Base-by-base conservation (phyloP, 1,140 invertebrate species). In the Condylostylus longicornis region DNA sequence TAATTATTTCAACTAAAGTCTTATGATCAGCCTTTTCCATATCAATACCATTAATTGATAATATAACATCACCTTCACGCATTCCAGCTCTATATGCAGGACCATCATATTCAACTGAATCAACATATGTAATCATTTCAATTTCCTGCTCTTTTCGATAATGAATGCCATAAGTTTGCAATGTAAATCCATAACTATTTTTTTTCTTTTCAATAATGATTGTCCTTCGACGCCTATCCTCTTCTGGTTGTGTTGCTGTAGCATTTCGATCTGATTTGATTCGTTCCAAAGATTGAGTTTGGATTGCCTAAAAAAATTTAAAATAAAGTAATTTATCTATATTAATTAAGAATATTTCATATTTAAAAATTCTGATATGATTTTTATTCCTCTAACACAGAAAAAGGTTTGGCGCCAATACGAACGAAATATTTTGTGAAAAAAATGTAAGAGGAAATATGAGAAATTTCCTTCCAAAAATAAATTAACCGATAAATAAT, bases 111-210 rank as follows among this genome's bases (percentile, higher is more conserved):
- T 91, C 88, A n/a, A 95, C 85, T 51, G 88, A 90, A 57, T 95
- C 89, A 18, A 95, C 89, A 51, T 94, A 95, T 0, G 89, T 93
- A 17, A 94, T 88, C 66, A 94, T 85, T 59, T 93, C 88, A 37
- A 75, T 62, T 50, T 74, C 70, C 38, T 65, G 61, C 42, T 88
- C 87, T 56, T 81, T 77, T 53, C 90, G 90, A 61, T 94, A 91
- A 54, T 90, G 86, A 33, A 95, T 91, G 9, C 88, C 88, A 58
- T 95, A 95, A 53, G 87, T 94, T 73, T 95, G 74, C 34, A 95
- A 65, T 0, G 88, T 94, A 58, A 94, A 95, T 4, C 89, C 88
- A 60, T 85, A 95, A 9, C 82, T 82, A n/a, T 82, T 80, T 62
- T 83, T 82, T 51, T 81, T 79, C 64, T 89, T 88, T 54, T 89